phyloP scores from a whole-genome alignment of 1,140 invertebrate species.

The Pygmarrhopalites habei region DNA sequence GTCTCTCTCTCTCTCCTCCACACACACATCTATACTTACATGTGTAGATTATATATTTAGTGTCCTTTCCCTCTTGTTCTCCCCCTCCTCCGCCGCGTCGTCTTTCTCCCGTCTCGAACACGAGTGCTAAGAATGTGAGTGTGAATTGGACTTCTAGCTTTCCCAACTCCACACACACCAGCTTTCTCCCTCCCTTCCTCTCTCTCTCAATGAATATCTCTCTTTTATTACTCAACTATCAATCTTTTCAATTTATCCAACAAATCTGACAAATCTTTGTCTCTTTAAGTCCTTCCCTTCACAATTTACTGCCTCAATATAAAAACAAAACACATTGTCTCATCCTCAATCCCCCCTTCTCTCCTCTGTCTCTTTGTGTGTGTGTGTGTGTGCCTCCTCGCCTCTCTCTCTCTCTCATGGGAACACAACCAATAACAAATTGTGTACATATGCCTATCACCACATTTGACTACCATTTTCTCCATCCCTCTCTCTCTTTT shows the following conservation, averaged over 20 bases:
- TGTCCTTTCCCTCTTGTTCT: too few species aligned
- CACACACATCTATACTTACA: too few species aligned
- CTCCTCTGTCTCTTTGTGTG: background rate
- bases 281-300: background rate
- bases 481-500: background rate
- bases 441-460: background rate
- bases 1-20: too few species aligned
- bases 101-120: too few species aligned
- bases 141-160: too few species aligned
- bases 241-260: constrained; percentile 20
- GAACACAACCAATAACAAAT: background rate
- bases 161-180: too few species aligned
- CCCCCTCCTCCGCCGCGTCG: too few species aligned
- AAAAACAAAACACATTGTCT: background rate
- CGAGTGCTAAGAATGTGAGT: too few species aligned
- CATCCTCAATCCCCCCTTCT: background rate
- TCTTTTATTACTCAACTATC: constrained; percentile 20
- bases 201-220: constrained; percentile 13
- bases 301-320: too few species aligned
- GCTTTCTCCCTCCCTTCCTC: background rate
- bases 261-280: constrained; percentile 17
- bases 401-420: background rate
- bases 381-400: background rate
- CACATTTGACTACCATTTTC: background rate
- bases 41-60: too few species aligned